phyloP scores from a whole-genome alignment of 1,140 invertebrate species.

The Zaprionus africanus region DNA sequence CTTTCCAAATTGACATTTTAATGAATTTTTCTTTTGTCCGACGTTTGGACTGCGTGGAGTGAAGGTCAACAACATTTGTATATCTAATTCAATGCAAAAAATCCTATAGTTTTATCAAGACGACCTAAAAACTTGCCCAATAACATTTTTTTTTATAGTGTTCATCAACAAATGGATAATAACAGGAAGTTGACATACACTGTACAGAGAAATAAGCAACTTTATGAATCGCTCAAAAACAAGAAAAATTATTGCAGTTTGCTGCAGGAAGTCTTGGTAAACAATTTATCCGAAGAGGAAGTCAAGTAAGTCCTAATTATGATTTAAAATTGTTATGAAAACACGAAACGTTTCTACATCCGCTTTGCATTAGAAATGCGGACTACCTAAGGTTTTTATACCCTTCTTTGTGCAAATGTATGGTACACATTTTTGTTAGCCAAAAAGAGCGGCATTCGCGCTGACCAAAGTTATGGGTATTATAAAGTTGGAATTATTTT shows the following conservation, averaged over 20 bases:
- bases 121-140: neutral
- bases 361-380: too few relatives aligned
- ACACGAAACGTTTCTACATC: too few relatives aligned
- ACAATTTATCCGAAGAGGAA: slow-evolving; percentile 74
- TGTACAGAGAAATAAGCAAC: slow-evolving; percentile 46
- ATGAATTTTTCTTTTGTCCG: neutral
- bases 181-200: slow-evolving; percentile 61
- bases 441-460: too few relatives aligned
- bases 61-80: too few relatives aligned
- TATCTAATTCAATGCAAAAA: too few relatives aligned
- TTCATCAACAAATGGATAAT: slow-evolving; percentile 67
- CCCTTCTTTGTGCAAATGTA: too few relatives aligned
- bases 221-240: slow-evolving; percentile 54
- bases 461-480: too few relatives aligned
- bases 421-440: too few relatives aligned
- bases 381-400: too few relatives aligned
- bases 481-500: too few relatives aligned
- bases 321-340: too few relatives aligned
- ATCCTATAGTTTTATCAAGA: too few relatives aligned
- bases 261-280: slow-evolving; percentile 56
- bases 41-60: neutral
- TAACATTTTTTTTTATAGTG: slow-evolving; percentile 43
- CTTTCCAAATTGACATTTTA: neutral
- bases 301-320: slow-evolving; percentile 50
- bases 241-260: slow-evolving; percentile 61